These are phyloP conservation scores for Agrilus planipennis DNA, from an alignment of 1,140 invertebrate genomes.

Conservation along the genomic window DNA sequence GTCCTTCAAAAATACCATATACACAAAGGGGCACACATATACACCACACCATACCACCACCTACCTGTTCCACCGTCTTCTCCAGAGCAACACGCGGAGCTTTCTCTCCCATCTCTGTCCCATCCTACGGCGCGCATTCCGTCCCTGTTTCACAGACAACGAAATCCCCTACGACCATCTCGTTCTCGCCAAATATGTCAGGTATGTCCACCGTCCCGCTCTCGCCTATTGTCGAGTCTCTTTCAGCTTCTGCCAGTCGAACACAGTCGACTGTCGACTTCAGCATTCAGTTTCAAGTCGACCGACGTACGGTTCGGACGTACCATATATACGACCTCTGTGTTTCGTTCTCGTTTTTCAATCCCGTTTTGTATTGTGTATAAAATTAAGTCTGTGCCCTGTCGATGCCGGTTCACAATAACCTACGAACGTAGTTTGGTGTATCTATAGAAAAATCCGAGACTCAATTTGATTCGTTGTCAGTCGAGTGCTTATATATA, in stretches of 20 bases:
- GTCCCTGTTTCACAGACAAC: too few species aligned
- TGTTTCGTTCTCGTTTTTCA: background rate
- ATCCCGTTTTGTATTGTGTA: background rate
- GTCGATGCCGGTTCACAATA: background rate
- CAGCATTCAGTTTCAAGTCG: background rate
- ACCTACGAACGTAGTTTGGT: background rate
- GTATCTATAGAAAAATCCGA: too few species aligned
- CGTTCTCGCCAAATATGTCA: conserved; percentile 7
- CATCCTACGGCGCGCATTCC: too few species aligned
- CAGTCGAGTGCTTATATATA: too few species aligned
- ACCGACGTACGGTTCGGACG: conserved; percentile 1
- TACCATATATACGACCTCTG: background rate
- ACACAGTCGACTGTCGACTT: background rate
- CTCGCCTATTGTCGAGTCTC: conserved; percentile 5
- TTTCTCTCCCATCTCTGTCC: too few species aligned
- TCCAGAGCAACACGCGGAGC: too few species aligned
- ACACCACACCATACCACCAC: too few species aligned
- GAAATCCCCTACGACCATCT: conserved; percentile 2
- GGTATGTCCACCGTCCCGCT: conserved; percentile 5
- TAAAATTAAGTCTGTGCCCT: background rate
- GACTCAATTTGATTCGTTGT: too few species aligned
- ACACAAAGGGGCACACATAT: too few species aligned
- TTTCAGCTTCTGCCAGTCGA: background rate
- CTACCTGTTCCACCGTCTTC: too few species aligned
- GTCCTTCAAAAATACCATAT: too few species aligned